Evolutionary conservation across 2,113 vertebrate species (phyloP), one percentile per base, ranked within the genome.

Genomic region (Morone saxatilis): DNA sequence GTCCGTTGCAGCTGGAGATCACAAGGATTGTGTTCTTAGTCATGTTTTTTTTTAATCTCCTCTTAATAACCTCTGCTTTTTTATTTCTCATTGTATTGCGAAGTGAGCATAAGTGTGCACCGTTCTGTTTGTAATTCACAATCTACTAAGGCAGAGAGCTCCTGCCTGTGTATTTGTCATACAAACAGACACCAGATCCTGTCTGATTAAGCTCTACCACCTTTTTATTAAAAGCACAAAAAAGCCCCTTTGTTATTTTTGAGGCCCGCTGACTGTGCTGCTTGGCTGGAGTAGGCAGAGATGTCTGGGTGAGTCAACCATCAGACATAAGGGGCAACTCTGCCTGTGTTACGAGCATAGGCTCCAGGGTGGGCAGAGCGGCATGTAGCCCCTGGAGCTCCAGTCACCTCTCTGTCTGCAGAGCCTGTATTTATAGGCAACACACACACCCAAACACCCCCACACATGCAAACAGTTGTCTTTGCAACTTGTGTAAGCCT

Each of bases 341-440:
- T 69, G 68, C 79, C 80, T 7, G 59, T 87, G 77, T 85, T 80
- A 50, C 67, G 85, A 85, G 83, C 71, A 38, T 54, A 1, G 54
- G 81, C 82, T 86, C 81, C 38, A 71, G 89, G 92, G 87, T 92
- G 88, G 87, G 86, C 76, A 86, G 70, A 81, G 88, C 87, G 80
- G 80, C 86, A 85, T 50, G 61, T 79, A 68, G 82, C 80, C 81
- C 81, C 85, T 59, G 57, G 70, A 87, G 85, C 84, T 89, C 69
- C 69, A 80, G 82, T 79, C 91, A 88, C 87, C 72, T 89, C 86
- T 83, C 81, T 89, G 86, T 87, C 90, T 91, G 60, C 83, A 66
- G 57, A 89, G 73, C 77, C 88, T 92, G 78, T 92, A 91, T 92
- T 93, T 93, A 91, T 91, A 91, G 78, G 78, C 84, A 85, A 72